Evolutionary conservation across 2,113 vertebrate species (phyloP).

Genomic region (Steatornis caripensis): DNA sequence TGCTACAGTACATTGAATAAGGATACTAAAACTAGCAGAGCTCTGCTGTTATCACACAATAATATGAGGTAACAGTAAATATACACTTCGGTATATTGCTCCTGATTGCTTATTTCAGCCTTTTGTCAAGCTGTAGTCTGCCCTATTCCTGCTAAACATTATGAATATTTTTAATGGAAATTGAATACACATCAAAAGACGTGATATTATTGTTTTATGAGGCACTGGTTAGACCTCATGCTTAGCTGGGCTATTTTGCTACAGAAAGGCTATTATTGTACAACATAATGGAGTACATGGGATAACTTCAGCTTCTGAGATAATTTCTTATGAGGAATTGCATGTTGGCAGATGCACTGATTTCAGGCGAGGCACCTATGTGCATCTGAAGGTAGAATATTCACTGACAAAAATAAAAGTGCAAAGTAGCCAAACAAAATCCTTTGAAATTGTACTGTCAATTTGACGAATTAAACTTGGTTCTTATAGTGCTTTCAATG

Average conservation of each 20-base stretch:
- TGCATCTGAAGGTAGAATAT: not conserved
- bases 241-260: not conserved
- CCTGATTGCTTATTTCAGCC: not conserved
- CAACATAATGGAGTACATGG: not conserved
- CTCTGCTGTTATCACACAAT: not conserved
- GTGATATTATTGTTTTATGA: conserved; percentile 8
- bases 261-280: not conserved
- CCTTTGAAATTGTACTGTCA: not conserved
- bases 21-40: not conserved
- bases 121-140: not conserved
- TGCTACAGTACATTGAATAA: not conserved
- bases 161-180: conserved; percentile 13
- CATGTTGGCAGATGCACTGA: not conserved
- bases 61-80: not conserved
- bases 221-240: not conserved
- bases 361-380: not conserved
- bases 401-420: not conserved
- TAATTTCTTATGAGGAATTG: not conserved
- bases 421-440: not conserved
- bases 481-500: not conserved
- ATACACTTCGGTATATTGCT: not conserved
- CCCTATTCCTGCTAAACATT: not conserved
- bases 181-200: conserved; percentile 1
- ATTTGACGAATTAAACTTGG: not conserved
- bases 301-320: not conserved